Evolutionary conservation across 2,113 vertebrate species (phyloP), one percentile per base, ranked within the genome.

Genomic region (Callithrix jacchus): DNA sequence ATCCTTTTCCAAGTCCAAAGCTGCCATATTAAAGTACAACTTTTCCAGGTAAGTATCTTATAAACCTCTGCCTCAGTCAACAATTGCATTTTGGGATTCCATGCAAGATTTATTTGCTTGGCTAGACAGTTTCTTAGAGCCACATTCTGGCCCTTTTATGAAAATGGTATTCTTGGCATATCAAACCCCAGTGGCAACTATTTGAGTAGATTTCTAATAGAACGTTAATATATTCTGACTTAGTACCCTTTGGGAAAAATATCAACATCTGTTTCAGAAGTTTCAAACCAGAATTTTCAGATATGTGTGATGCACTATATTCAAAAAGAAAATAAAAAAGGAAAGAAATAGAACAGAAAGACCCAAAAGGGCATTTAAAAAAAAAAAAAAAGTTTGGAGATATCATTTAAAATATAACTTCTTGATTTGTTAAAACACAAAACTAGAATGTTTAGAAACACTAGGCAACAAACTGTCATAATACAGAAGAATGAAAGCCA

Each of bases 81-180:
- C 9, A 77, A 54, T 74, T 52, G 13, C 94, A 91, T 85, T 91
- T 96, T 49, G 37, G 9, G 85, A 95, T 49, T 85, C 11, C 54
- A 74, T 47, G 40, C 13, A 71, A 93, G 23, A 68, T 73, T 70
- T 82, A 77, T 81, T 80, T 91, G 70, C 25, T 93, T 89, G 49
- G 6, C 32, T 70, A 80, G 30, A 87, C 3, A 54, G 61, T n/a
- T 97, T 87, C 91, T 82, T 32, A 87, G 25, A 87, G 35, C 21
- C 35, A 49, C 6, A 76, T 77, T 85, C 17, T 82, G 11, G 27
- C 49, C 84, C n/a, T 89, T 93, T 87, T 80, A 90, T 84, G 37
- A 92, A 95, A 95, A 96, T 87, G 47, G 21, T 86, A 20, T 73
- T 95, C 12, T 64, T 77, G 9, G 25, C 9, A 90, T 83, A 84